These are phyloP conservation scores for Acrocephalus arundinaceus DNA, from an alignment of 2,113 vertebrate genomes.

Conservation along the genomic window DNA sequence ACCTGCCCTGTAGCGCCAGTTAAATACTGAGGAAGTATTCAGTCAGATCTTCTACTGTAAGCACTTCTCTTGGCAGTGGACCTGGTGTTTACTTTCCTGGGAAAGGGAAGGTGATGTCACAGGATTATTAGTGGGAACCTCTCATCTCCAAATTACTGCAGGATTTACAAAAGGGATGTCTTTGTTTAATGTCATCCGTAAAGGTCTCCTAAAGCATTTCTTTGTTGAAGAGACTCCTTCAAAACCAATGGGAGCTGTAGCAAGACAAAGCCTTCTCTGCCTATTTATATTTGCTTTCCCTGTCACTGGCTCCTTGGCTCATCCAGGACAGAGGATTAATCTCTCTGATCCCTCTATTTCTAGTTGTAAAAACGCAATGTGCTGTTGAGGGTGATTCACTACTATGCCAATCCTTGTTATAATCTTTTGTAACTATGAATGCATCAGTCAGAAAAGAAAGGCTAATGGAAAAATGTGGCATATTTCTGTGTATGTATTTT, in stretches of 20 bases:
- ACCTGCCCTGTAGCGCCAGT: background rate
- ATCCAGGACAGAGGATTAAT: slow-evolving; percentile 53
- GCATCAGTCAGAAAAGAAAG: background rate
- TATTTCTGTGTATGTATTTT: background rate
- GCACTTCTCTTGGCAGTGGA: background rate
- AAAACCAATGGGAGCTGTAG: background rate
- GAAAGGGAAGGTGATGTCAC: background rate
- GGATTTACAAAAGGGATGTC: background rate
- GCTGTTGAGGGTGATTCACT: background rate
- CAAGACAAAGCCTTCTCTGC: background rate
- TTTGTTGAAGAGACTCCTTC: background rate
- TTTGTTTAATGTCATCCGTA: background rate
- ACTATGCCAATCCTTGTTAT: background rate
- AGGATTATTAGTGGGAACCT: background rate
- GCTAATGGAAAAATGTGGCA: background rate
- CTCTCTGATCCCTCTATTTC: slow-evolving; percentile 60
- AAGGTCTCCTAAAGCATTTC: background rate
- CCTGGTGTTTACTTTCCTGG: background rate
- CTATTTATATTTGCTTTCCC: slow-evolving; percentile 43
- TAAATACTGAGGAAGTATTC: background rate
- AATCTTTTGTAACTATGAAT: background rate
- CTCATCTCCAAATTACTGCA: background rate
- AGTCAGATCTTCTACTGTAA: background rate
- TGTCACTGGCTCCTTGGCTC: slow-evolving; percentile 11
- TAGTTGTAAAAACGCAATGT: slow-evolving; percentile 12